A percentile compares a stretch with the other conserved stretches of the same genome.
phyloP scores from a whole-genome alignment of 2,888 invertebrate genomes.

The Maniola hyperantus region DNA sequence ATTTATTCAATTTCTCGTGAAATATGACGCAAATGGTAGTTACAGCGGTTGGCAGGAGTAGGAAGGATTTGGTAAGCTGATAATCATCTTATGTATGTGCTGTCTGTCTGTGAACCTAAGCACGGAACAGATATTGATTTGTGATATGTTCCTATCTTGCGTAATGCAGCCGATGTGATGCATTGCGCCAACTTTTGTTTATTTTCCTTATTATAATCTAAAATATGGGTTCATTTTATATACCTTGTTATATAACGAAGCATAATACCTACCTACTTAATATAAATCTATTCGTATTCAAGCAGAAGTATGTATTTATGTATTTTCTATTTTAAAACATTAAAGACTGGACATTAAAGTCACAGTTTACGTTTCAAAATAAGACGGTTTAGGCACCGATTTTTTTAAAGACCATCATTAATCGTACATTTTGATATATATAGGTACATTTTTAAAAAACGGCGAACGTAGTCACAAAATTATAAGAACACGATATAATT shows the following conservation, averaged over 20 bases:
- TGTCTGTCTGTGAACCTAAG: conserved; percentile 17
- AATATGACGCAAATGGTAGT: conserved; percentile 29
- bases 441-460: too few relatives aligned
- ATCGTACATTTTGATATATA: too few relatives aligned
- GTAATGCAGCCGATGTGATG: conserved; percentile 20
- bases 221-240: not conserved
- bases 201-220: conserved; percentile 15
- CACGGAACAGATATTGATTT: conserved; percentile 24
- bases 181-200: conserved; percentile 27
- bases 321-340: too few relatives aligned
- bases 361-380: too few relatives aligned
- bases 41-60: conserved; percentile 21
- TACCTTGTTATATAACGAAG: not conserved
- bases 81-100: conserved; percentile 24
- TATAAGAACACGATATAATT: too few relatives aligned
- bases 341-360: too few relatives aligned
- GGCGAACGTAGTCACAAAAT: too few relatives aligned
- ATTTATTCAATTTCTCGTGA: conserved; percentile 25
- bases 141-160: conserved; percentile 26
- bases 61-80: conserved; percentile 24
- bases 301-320: not conserved
- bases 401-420: too few relatives aligned
- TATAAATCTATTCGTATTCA: not conserved
- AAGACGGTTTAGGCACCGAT: too few relatives aligned
- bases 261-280: too few relatives aligned